Percentiles rank a stretch among this genome's conserved stretches.
Evolutionary conservation across 2,888 invertebrate species (phyloP).

Genomic region (Aphelenchoides bicaudatus): DNA sequence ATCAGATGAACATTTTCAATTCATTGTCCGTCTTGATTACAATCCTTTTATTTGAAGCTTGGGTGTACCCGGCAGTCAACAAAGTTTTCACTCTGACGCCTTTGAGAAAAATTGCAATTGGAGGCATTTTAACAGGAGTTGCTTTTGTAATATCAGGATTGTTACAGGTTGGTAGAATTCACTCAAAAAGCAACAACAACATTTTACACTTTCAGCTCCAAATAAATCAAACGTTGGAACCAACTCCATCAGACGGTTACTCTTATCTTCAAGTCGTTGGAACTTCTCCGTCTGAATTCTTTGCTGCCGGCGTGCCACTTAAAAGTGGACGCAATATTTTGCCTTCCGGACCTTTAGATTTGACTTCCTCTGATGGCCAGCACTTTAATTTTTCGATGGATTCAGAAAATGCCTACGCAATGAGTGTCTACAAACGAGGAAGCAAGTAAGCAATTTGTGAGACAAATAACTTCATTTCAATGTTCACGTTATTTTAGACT

Average conservation of each 20-base stretch:
- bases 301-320: not conserved
- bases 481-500: slow-evolving; percentile 7
- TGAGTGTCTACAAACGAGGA: slow-evolving; percentile 6
- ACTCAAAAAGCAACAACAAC: no score
- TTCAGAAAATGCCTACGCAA: slow-evolving; percentile 7
- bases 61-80: slow-evolving; percentile 62
- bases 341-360: slow-evolving; percentile 2
- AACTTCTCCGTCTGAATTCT: not conserved
- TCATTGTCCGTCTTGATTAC: slow-evolving; percentile 63
- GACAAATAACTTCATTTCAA: not conserved
- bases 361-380: slow-evolving; percentile 1
- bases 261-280: slow-evolving; percentile 3
- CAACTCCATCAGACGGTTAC: not conserved
- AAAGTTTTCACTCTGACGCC: slow-evolving; percentile 68
- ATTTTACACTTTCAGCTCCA: slow-evolving; percentile 3
- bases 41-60: slow-evolving; percentile 64
- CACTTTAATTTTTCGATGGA: slow-evolving; percentile 9
- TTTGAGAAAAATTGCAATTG: slow-evolving; percentile 79
- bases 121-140: slow-evolving; percentile 75
- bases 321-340: slow-evolving; percentile 2
- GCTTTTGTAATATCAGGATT: slow-evolving; percentile 72
- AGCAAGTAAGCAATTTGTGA: not conserved
- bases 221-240: slow-evolving; percentile 6
- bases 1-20: slow-evolving; percentile 82
- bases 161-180: slow-evolving; percentile 60